Percentiles rank a stretch among this genome's conserved stretches.
These are phyloP conservation scores for Silurus asotus DNA, from an alignment of 2,113 vertebrate species.

Conservation along the genomic window DNA sequence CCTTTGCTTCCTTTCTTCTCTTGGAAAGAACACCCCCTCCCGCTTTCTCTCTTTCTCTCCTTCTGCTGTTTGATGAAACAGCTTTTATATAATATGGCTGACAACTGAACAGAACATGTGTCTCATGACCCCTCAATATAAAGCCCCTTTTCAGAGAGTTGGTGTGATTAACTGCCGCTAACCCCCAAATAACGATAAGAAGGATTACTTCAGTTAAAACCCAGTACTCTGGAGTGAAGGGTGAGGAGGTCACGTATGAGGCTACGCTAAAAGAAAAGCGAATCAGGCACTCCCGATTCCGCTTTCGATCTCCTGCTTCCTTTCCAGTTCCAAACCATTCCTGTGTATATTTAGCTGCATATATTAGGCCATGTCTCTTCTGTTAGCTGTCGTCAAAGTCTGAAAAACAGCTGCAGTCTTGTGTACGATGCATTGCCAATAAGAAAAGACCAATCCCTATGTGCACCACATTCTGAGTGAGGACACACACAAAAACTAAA, in stretches of 20 bases:
- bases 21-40: not conserved
- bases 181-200: conserved; percentile 52
- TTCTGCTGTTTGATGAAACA: conserved; percentile 17
- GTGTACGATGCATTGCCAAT: conserved; percentile 19
- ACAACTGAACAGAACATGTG: conserved; percentile 40
- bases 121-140: conserved; percentile 48
- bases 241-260: conserved; percentile 28
- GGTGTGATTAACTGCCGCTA: conserved; percentile 44
- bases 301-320: conserved; percentile 10
- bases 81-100: conserved; percentile 46
- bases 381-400: not conserved
- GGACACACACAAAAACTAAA: conserved; percentile 15
- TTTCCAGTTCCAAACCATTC: conserved; percentile 28
- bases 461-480: conserved; percentile 22
- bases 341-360: conserved; percentile 54
- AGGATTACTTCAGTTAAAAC: conserved; percentile 46
- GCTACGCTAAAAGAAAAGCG: not conserved
- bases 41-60: not conserved
- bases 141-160: conserved; percentile 44
- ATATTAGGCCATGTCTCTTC: conserved; percentile 28
- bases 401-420: conserved; percentile 43
- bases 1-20: not conserved
- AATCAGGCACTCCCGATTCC: not conserved
- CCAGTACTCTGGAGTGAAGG: conserved; percentile 34
- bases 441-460: conserved; percentile 25